phyloP scores from a whole-genome alignment of 2,797 vertebrate genomes.

The Pangasius sanitwongsei region DNA sequence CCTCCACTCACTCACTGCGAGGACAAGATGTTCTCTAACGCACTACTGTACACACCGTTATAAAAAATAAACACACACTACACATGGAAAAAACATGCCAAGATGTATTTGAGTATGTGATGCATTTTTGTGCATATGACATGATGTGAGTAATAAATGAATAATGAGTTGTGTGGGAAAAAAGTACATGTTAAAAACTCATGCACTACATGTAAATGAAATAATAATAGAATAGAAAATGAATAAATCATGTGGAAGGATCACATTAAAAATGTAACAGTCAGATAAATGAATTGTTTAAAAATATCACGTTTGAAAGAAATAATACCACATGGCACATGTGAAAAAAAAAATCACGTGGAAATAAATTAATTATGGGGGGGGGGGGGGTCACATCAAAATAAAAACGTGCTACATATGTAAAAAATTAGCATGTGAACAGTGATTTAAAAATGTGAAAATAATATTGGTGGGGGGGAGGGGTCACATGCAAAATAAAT shows the following conservation, averaged over 20 bases:
- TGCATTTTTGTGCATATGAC: neutral
- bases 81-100: neutral
- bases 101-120: neutral
- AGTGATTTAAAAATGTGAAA: no score
- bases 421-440: no score
- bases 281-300: neutral
- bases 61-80: neutral
- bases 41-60: conserved; percentile 3
- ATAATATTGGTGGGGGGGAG: no score
- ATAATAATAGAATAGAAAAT: neutral
- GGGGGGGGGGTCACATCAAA: neutral
- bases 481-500: neutral
- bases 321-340: neutral
- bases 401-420: neutral
- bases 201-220: neutral
- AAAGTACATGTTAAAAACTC: neutral
- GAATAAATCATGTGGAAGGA: neutral
- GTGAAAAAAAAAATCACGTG: neutral
- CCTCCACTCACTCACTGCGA: conserved; percentile 14
- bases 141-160: neutral
- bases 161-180: neutral
- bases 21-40: conserved; percentile 26
- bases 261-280: neutral
- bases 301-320: neutral
- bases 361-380: neutral